phyloP scores from a whole-genome alignment of 2,113 vertebrate species.

The Geococcyx californianus region DNA sequence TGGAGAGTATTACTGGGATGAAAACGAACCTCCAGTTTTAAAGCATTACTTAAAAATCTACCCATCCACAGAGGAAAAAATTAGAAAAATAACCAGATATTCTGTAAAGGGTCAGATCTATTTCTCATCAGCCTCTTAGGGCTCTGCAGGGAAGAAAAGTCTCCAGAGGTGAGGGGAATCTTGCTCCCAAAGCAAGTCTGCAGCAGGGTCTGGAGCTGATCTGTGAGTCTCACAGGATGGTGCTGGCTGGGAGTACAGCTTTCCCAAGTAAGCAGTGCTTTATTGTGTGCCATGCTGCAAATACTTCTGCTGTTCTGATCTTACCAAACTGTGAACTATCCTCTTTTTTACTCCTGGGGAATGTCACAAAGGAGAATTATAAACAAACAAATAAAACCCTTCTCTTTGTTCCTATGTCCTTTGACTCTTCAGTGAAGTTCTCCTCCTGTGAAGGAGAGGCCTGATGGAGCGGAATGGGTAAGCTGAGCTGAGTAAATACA shows the following conservation, averaged over 20 bases:
- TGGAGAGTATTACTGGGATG: neutral
- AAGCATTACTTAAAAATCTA: neutral
- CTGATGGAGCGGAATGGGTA: neutral
- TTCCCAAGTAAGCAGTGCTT: neutral
- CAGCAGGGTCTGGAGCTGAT: neutral
- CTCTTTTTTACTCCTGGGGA: conserved; percentile 8
- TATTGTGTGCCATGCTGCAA: conserved; percentile 7
- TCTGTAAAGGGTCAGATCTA: neutral
- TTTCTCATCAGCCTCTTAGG: neutral
- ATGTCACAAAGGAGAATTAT: conserved; percentile 4
- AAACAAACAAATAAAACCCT: conserved; percentile 4
- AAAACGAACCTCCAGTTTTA: neutral
- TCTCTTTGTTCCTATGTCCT: neutral
- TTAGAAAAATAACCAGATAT: neutral
- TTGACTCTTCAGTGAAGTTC: neutral
- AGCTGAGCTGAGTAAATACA: neutral
- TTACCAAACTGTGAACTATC: conserved; percentile 34
- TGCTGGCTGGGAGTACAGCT: neutral
- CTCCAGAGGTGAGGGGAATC: neutral
- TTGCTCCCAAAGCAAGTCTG: neutral
- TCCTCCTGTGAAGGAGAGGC: neutral
- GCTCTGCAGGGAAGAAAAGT: neutral
- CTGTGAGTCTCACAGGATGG: neutral
- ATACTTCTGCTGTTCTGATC: conserved; percentile 37
- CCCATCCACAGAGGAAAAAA: neutral